Evolutionary conservation across 2,797 vertebrate genomes (phyloP), one percentile per base, ranked within the genome.

Genomic region (Scleropages formosus): DNA sequence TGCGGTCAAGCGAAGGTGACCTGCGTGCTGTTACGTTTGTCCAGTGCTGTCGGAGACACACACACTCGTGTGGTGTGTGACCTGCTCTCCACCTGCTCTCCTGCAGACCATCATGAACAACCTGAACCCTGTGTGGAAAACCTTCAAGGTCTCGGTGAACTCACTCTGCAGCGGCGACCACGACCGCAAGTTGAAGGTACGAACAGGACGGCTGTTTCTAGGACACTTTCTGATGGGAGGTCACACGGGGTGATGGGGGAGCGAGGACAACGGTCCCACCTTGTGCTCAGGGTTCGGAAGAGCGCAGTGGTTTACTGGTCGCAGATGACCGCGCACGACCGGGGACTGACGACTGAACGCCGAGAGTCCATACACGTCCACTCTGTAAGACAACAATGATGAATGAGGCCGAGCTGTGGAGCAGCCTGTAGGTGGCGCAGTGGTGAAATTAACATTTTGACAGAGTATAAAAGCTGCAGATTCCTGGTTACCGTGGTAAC

Each of bases 91-190:
- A 10, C 46, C 51, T 27, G 60, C 60, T 63, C 51, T 27, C 56
- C 20, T 24, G 15, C 83, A 99, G 97, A 97, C 97, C 53, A 91
- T 99, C 59, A 99, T 98, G 97, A 98, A 99, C 84, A 98, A 99
- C 86, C 92, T 99, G 77, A 99, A 97, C 80, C 97, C 97, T 0
- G 91, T 93, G 1, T 99, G 97, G 97, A 97, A 98, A 85, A 94
- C 94, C 22, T 98, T 99, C 87, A 99, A 97, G 87, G 96, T 98
- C 8, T 99, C 97, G 0, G 92, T 98, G 47, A 98, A 99, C 89
- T 98, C 95, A 10, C 93, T 99, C 69, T 98, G 97, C 89, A 97
- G 95, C 0, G 95, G 97, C 82, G 95, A 98, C 86, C 95, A 96
- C 16, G 95, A 98, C 27, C 94, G 97, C 73, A 93, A 92, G 77